Conservation (phyloP, 2,797 vertebrate species). For the Hozukius guyotensis region DNA sequence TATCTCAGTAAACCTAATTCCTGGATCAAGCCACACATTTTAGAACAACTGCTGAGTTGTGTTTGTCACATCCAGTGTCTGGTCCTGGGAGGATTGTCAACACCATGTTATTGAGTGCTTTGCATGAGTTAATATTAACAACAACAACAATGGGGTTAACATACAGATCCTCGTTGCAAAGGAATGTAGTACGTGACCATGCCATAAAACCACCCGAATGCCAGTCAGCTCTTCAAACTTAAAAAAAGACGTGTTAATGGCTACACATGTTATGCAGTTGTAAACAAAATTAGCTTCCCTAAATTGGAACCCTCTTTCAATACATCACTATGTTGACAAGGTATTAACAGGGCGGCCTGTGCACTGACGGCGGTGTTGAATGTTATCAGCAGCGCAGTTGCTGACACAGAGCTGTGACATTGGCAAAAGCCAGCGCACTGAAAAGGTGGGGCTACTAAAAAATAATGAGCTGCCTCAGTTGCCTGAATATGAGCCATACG, state of each 20-base stretch:
- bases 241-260: conserved; percentile 34
- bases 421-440: neutral
- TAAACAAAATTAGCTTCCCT: conserved; percentile 27
- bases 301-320: neutral
- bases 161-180: neutral
- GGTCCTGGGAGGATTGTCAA: conserved; percentile 7
- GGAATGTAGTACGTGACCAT: neutral
- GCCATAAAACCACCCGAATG: neutral
- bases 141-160: neutral
- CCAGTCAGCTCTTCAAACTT: neutral
- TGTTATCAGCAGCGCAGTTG: conserved; percentile 1
- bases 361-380: neutral
- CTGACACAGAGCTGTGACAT: conserved; percentile 1
- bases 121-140: neutral
- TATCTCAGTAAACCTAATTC: neutral
- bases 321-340: conserved; percentile 23
- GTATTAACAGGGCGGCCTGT: conserved; percentile 12
- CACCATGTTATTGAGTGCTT: neutral
- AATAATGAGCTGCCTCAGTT: conserved; percentile 7
- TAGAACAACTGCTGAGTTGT: conserved; percentile 14
- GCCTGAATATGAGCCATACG: neutral
- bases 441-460: neutral
- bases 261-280: neutral
- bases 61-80: conserved; percentile 7
- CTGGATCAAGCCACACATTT: neutral